Evolutionary conservation across 2,113 vertebrate species (phyloP).

Genomic region (Scytalopus superciliaris): DNA sequence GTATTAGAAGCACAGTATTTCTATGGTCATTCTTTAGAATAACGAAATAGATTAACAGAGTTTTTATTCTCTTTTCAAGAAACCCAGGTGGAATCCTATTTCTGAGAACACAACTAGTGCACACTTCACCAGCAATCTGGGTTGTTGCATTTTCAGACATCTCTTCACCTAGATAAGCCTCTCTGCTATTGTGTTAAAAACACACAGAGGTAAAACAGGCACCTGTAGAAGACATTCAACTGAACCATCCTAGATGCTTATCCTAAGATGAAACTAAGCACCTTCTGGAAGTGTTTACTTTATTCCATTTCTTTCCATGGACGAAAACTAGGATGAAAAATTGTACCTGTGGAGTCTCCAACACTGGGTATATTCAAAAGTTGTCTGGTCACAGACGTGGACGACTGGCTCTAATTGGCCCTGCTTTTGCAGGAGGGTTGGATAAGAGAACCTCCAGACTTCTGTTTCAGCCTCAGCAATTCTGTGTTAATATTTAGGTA

Average conservation of each 20-base stretch:
- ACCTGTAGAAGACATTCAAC: background rate
- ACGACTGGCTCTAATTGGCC: accelerated
- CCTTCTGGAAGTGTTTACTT: background rate
- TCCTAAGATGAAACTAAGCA: background rate
- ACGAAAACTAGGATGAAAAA: background rate
- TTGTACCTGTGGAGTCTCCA: background rate
- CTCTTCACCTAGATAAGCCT: background rate
- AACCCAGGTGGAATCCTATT: background rate
- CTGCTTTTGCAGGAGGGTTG: background rate
- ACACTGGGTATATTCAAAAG: background rate
- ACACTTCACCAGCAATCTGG: background rate
- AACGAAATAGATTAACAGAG: background rate
- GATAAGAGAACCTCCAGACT: background rate
- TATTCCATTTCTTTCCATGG: background rate
- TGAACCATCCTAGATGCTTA: background rate
- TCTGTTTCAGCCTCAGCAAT: background rate
- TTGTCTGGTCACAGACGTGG: background rate
- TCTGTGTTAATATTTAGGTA: background rate
- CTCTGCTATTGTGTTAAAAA: background rate
- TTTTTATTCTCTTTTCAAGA: background rate
- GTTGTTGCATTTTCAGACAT: background rate
- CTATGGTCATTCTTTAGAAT: background rate
- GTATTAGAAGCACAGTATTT: background rate
- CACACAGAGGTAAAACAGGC: background rate
- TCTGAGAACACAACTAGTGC: background rate